Conservation (phyloP, 1,140 invertebrate genomes). For the Dryas iulia region DNA sequence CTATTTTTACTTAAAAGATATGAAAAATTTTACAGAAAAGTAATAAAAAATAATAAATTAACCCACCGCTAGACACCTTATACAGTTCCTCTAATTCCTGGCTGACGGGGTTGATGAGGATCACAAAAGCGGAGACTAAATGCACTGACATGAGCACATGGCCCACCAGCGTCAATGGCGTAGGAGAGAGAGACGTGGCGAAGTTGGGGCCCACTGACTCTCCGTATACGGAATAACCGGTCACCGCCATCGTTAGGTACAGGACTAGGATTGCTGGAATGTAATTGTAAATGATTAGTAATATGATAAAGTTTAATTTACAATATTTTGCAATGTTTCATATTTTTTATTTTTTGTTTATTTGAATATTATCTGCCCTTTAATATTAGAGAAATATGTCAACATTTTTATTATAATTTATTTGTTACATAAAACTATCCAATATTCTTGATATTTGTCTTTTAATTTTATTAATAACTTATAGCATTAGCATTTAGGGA, state of each 20-base stretch:
- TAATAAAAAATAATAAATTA: slow-evolving; percentile 37
- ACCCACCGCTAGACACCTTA: slow-evolving; percentile 84
- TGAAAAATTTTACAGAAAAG: not conserved
- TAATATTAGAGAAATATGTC: too few relatives aligned
- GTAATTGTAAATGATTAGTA: too few relatives aligned
- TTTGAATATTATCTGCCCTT: too few relatives aligned
- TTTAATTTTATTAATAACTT: too few relatives aligned
- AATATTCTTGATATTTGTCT: too few relatives aligned
- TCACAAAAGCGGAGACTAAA: slow-evolving; percentile 83
- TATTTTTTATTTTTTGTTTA: too few relatives aligned
- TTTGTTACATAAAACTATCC: too few relatives aligned
- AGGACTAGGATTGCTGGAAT: slow-evolving; percentile 81
- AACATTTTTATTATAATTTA: too few relatives aligned
- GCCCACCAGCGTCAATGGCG: slow-evolving; percentile 76
- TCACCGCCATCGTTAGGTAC: slow-evolving; percentile 81
- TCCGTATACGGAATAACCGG: slow-evolving; percentile 83
- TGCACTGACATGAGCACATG: slow-evolving; percentile 83
- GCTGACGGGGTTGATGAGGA: slow-evolving; percentile 84
- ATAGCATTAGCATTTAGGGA: too few relatives aligned
- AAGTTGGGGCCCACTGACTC: slow-evolving; percentile 81
- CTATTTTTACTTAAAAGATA: too few relatives aligned
- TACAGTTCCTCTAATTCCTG: slow-evolving; percentile 87
- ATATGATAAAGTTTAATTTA: too few relatives aligned
- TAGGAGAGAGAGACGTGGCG: slow-evolving; percentile 74
- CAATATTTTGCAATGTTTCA: slow-evolving; percentile 10